Evolutionary conservation across 2,797 vertebrate species (phyloP), one percentile per base, ranked within the genome.

Genomic region (Hydrolagus colliei): DNA sequence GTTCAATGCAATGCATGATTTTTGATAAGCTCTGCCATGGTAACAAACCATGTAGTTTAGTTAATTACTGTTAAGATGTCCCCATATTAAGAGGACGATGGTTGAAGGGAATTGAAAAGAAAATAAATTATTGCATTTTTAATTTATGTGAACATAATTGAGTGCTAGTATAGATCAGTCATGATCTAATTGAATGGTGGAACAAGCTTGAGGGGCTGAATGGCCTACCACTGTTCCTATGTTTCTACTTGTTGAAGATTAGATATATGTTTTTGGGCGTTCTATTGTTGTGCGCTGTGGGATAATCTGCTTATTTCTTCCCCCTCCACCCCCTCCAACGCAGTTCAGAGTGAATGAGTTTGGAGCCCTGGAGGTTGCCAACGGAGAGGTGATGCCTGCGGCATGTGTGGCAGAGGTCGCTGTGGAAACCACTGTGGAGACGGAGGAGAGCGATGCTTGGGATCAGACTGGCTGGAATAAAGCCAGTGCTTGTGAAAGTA

Each of bases 321-420:
- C 52, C 20, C 41, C 41, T 6, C 41, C 41, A 52, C 41, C 41
- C 41, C 41, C 2, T 5, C 41, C 41, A 3, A 52, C 71, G 20
- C 11, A 84, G 79, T 84, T 84, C 79, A 63, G 79, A 84, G 16
- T 84, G 79, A 84, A 84, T 84, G 79, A 84, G 12, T 84, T 84
- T 71, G 79, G 79, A 11, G 62, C 71, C 65, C 79, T 84, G 65
- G 79, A 84, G 65, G 79, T 84, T 84, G 65, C 71, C 14, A 52
- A 35, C 79, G 20, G 63, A 71, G 79, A 84, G 41, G 79, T 63
- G 11, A 67, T 84, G 35, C 63, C 41, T 63, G 71, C 63, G 20
- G 32, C 35, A 16, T 18, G 14, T 35, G 13, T 67, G 65, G 35
- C 79, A 27, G 32, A 41, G 18, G 18, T n/a, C 10, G 67, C 79